Evolutionary conservation across 1,140 invertebrate genomes (phyloP), one percentile per base, ranked within the genome.

Genomic region (Drosophila melanogaster): DNA sequence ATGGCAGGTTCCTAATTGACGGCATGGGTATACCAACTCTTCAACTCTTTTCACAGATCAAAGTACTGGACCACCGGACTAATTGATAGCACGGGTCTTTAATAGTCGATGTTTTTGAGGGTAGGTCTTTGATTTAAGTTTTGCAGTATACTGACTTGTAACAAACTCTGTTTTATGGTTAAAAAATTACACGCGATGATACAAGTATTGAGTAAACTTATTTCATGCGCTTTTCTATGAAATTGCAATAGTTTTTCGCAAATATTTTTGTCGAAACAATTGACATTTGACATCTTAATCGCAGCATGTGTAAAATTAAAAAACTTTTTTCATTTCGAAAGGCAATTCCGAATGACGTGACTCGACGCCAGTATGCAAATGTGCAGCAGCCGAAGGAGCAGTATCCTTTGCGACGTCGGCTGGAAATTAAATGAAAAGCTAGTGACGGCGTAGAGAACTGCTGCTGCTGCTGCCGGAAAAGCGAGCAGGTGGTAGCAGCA

Each of bases 221-320:
- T 44, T 19, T n/a, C 30, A 30, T 30, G 30, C 10, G 30, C 30
- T 15, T n/a, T 0, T 1, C 37, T 5, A 1, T 15, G 19, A 54
- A 33, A 41, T 46, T 43, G 24, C 8, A 38, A 53, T 72, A 53
- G 67, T 72, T 73, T 43, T 35, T 43, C 6, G 33, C 0, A 62
- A 26, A 24, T 22, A 15, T 55, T 56, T 67, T 47, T 35, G 7
- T 10, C 37, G 49, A 4, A 37, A 50, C 71, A 74, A 74, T 74
- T 75, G 73, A 75, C 73, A 75, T 76, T 76, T 75, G 73, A 76
- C 73, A 76, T 76, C 35, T 76, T 76, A 76, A 76, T 76, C 70
- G 73, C 47, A 75, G 71, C 70, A 75, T 76, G 70, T 76, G 71
- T 75, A 75, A 74, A 76, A 76, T 76, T 66, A 76, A 70, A 70